Evolutionary conservation across 2,888 invertebrate genomes (phyloP), one percentile per base, ranked within the genome.

Genomic region (Yponomeuta plumbellus): DNA sequence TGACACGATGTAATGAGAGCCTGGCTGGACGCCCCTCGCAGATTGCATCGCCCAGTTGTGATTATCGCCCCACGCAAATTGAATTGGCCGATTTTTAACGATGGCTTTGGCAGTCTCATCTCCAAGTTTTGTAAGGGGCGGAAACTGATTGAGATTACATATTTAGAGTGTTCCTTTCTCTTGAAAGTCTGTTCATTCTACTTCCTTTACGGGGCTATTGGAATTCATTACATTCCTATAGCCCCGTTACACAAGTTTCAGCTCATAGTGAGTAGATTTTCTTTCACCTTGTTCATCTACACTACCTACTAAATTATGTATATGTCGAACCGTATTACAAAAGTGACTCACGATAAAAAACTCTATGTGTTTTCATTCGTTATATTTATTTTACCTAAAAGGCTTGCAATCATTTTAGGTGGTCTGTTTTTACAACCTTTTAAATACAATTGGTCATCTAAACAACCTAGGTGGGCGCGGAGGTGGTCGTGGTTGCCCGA

Each of bases 1-100:
- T 85, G 85, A 84, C 86, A 84, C 74, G 81, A 77, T 77, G 81
- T 86, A 86, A 86, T 87, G 85, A 85, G 79, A 73, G 75, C 67
- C 68, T 69, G 71, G 70, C 70, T 74, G 62, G 61, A 10, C 26
- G 20, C 70, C 68, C 73, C 73, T 76, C 77, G 78, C 76, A 77
- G 79, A 83, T 79, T 70, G 71, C 61, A 64, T 67, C 64, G 64
- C 20, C n/a, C n/a, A 11, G 56, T 23, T 52, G n/a, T 65, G 52
- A 52, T 26, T 65, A 21, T 40, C 39, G 59, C 13, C 20, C 20
- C 10, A 11, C 21, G 66, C 61, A 39, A 65, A 65, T 65, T 59
- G 65, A 65, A 40, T 52, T 39, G 21, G 17, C 40, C 58, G 56
- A n/a, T 26, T 11, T 57, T 56, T 26, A 65, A 64, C 40, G 63